These are phyloP conservation scores for Metacarcinus magister DNA, from an alignment of 2,888 invertebrate species.

Conservation along the genomic window DNA sequence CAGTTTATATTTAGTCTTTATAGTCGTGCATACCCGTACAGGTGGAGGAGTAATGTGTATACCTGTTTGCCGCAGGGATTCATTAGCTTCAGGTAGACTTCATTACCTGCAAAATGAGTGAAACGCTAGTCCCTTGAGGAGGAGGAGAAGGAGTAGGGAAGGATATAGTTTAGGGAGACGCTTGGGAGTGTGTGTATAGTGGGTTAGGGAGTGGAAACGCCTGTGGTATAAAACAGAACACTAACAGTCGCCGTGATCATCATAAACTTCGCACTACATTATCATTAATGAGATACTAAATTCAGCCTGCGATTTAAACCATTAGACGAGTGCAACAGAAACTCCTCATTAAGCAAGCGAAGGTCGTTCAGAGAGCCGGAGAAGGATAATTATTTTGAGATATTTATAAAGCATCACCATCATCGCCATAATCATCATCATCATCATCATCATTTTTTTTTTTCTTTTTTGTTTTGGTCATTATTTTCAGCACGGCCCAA, in stretches of 20 bases:
- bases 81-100: conserved; percentile 1
- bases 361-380: not conserved
- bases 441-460: not conserved
- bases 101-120: not conserved
- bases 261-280: conserved; percentile 50
- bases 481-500: conserved; percentile 14
- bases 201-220: not conserved
- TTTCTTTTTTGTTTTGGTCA: not conserved
- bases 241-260: conserved; percentile 61
- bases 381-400: not conserved
- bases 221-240: conserved; percentile 33
- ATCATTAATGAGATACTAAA: conserved; percentile 62
- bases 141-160: not conserved
- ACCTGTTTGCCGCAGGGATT: not conserved
- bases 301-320: conserved; percentile 58
- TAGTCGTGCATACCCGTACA: not conserved
- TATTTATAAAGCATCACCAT: conserved; percentile 14
- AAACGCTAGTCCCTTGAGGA: not conserved
- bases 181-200: not conserved
- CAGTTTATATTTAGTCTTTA: not conserved
- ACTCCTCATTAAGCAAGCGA: conserved; percentile 41
- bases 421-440: not conserved
- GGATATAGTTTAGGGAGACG: not conserved
- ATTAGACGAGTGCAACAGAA: conserved; percentile 56
- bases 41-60: not conserved